Conservation (phyloP, 2,113 vertebrate species). For the Pomatostomus ruficeps region DNA sequence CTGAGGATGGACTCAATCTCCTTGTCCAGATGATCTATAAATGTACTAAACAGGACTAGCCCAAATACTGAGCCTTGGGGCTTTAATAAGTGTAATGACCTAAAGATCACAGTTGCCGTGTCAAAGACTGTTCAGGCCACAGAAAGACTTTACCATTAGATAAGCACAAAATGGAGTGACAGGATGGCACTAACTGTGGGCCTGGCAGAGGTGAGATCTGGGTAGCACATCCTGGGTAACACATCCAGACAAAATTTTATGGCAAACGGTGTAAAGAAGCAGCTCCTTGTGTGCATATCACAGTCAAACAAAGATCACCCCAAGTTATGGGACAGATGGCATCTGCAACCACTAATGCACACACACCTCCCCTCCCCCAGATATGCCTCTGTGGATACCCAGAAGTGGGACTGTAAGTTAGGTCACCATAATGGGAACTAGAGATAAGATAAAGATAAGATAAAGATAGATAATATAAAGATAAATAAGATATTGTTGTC, state of each 20-base stretch:
- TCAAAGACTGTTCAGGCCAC: background rate
- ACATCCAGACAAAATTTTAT: background rate
- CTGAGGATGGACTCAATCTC: background rate
- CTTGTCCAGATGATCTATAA: background rate
- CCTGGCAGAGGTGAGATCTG: background rate
- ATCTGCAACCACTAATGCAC: background rate
- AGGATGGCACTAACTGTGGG: background rate
- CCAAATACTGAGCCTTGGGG: background rate
- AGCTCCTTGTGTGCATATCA: accelerated
- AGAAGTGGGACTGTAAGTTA: too few species aligned
- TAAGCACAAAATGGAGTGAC: background rate
- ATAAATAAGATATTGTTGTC: too few species aligned
- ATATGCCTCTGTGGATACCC: background rate
- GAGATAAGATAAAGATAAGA: background rate
- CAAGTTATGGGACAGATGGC: background rate
- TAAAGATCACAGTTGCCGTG: background rate
- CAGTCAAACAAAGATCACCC: background rate
- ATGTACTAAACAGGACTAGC: background rate
- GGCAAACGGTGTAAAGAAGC: background rate
- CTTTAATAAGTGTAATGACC: background rate
- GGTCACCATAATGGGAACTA: background rate
- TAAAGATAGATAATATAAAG: too few species aligned
- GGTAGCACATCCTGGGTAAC: background rate
- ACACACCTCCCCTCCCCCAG: background rate
- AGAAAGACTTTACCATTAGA: background rate